Evolutionary conservation across 35 echinoderm and acorn worm genomes (phyloP), one percentile per base, ranked within the genome.

Genomic region (Diadema setosum): DNA sequence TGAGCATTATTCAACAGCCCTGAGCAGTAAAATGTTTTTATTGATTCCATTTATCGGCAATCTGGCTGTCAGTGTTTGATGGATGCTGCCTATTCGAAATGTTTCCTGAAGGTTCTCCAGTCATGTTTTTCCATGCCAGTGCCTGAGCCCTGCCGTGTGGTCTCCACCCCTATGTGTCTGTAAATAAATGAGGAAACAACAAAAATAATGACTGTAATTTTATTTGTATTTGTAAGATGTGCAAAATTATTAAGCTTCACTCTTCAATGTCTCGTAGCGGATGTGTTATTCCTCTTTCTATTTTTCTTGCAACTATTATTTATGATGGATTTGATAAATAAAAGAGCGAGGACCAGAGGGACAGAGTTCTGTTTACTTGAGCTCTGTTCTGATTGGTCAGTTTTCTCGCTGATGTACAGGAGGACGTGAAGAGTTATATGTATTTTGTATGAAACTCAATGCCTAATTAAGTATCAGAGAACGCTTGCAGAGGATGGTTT

Each of bases 161-260:
- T 78, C 40, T 78, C 73, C 73, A 78, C 73, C 36, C 40, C 20
- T 17, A 41, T 3, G 25, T 78, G 40, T 44, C 25, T 78, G 73
- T 78, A 78, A 78, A 78, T 78, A 78, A 42, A 26, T 41, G 24
- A 41, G 33, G 14, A 26, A 78, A 78, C 15, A 78, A 78, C 39
- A 78, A 39, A 23, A 20, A 67, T 23, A 78, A 78, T 26, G 73
- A 78, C 25, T 78, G 73, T 78, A 78, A 78, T 78, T 78, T 78
- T 78, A 78, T 78, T 78, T 78, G 63, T 67, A 67, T 33, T n/a
- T 67, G 73, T 78, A 78, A 78, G 73, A 78, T 78, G 73, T 78
- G 73, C 73, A 78, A 78, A 78, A 26, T 78, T 78, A 78, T 78
- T 35, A 34, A 78, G 73, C 73, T 78, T 78, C 44, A 35, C 73